Evolutionary conservation across 92 coral and sea anemone species (phyloP).

Genomic region (Epizoanthus stellaris): DNA sequence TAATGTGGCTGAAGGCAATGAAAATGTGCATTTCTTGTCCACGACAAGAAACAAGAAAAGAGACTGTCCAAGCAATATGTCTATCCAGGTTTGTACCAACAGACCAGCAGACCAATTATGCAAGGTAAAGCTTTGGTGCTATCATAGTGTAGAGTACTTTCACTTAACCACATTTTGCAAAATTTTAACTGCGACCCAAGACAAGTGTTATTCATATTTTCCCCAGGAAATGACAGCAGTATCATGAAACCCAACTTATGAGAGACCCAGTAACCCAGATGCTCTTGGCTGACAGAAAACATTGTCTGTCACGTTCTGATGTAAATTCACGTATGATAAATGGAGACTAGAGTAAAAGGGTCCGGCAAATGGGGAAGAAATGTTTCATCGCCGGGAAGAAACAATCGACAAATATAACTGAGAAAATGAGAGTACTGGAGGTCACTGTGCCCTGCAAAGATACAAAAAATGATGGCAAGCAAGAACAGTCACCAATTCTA

Average conservation of each 20-base stretch:
- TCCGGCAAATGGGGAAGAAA: conserved; percentile 57
- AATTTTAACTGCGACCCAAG: conserved; percentile 48
- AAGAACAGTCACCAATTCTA: too few relatives aligned
- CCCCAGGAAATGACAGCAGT: conserved; percentile 54
- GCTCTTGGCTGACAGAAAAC: conserved; percentile 48
- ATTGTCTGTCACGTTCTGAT: conserved; percentile 58
- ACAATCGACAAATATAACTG: conserved; percentile 1
- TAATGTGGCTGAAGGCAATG: conserved; percentile 32
- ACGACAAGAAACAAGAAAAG: conserved; percentile 58
- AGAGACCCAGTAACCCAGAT: conserved; percentile 44
- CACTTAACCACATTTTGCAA: conserved; percentile 42
- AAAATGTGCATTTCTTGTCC: conserved; percentile 46
- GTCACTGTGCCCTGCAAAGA: conserved; percentile 28
- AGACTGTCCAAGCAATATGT: conserved; percentile 55
- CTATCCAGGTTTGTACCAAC: conserved; percentile 26
- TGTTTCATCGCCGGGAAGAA: conserved; percentile 39
- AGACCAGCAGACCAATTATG: conserved; percentile 28
- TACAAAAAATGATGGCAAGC: background rate
- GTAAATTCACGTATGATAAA: conserved; percentile 50
- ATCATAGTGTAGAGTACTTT: conserved; percentile 44
- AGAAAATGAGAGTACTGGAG: conserved; percentile 16
- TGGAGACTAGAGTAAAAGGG: conserved; percentile 55
- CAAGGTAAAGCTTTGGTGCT: conserved; percentile 56
- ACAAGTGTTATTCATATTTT: conserved; percentile 40
- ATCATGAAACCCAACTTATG: conserved; percentile 60